These are phyloP conservation scores for Tenebrio molitor DNA, from an alignment of 1,140 invertebrate species.

Conservation along the genomic window DNA sequence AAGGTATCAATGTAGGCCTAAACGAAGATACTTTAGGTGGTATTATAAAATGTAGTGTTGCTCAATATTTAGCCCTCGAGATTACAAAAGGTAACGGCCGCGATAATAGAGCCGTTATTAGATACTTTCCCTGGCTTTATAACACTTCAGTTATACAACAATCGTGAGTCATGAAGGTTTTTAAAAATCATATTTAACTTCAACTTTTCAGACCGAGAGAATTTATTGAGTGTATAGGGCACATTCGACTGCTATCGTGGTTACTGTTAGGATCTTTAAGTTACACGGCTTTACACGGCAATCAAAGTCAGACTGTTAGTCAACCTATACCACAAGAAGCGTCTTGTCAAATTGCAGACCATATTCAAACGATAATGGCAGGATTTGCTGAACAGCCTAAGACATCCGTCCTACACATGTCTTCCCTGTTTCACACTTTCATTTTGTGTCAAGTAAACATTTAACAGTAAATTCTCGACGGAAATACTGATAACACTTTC, in stretches of 20 bases:
- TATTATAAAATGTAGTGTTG: slow-evolving; percentile 94
- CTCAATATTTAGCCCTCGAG: slow-evolving; percentile 95
- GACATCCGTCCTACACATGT: slow-evolving; percentile 92
- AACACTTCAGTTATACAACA: slow-evolving; percentile 87
- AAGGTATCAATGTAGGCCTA: slow-evolving; percentile 82
- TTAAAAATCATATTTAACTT: background rate
- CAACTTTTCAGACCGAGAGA: slow-evolving; percentile 82
- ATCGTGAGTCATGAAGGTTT: slow-evolving; percentile 72
- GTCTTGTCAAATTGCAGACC: slow-evolving; percentile 96
- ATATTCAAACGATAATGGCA: slow-evolving; percentile 94
- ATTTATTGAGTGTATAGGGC: slow-evolving; percentile 95
- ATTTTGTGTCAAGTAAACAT: slow-evolving; percentile 80
- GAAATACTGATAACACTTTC: too few species aligned
- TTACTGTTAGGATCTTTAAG: slow-evolving; percentile 93
- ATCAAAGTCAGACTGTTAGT: slow-evolving; percentile 70
- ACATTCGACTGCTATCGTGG: slow-evolving; percentile 96
- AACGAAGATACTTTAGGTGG: slow-evolving; percentile 97
- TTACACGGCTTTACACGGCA: slow-evolving; percentile 80
- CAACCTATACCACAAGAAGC: slow-evolving; percentile 96
- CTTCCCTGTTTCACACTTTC: slow-evolving; percentile 86
- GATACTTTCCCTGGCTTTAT: slow-evolving; percentile 94
- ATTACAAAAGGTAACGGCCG: slow-evolving; percentile 88
- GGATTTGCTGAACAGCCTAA: slow-evolving; percentile 98
- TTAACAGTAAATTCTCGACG: slow-evolving; percentile 13
- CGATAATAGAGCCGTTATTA: slow-evolving; percentile 85